Base-by-base conservation (phyloP, 2,113 vertebrate species). In the Serinus canaria region DNA sequence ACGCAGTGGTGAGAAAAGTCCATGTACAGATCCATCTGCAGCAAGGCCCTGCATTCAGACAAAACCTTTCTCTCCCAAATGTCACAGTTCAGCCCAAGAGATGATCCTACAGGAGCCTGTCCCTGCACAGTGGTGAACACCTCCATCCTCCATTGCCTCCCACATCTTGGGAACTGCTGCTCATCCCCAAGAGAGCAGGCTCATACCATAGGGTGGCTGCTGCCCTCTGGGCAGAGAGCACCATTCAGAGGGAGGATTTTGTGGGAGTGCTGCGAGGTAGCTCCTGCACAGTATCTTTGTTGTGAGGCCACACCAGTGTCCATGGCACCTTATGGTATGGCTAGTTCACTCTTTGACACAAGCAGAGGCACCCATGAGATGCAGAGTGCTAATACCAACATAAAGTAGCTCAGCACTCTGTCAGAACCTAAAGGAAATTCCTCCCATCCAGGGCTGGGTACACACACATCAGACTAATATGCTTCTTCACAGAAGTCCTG, bases 121-220 rank as follows among this genome's bases (percentile, higher is more conserved):
- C 50, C 14, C 72, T 81, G 63, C 28, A 22, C 1, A 7, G 27
- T 24, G 55, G 37, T 50, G 59, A 88, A 19, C 43, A 59, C 10
- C 21, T 82, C 56, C 25, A 24, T n/a, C 3, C 22, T 46, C 35
- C 31, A 49, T 39, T 0, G 0, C 67, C 69, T 30, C 1, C 3
- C 11, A 24, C 13, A 22, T 25, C 50, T 20, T 20, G 64, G 25
- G 79, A 84, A 39, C 1, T 1, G 1, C 39, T 11, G 25, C 68
- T 68, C 8, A 21, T 24, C 27, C 20, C 44, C 0, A 3, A 39
- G 46, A 20, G 10, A 67, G 37, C 19, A 21, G 25, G 11, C 19
- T 39, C 2, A 5, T 23, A 25, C 37, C 11, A 37, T 2, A 31
- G 49, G 67, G 33, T 9, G 31, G 66, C 31, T 35, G 23, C 27